These are phyloP conservation scores for Vesta saturnalis DNA, from an alignment of 2,888 invertebrate genomes.

Conservation along the genomic window DNA sequence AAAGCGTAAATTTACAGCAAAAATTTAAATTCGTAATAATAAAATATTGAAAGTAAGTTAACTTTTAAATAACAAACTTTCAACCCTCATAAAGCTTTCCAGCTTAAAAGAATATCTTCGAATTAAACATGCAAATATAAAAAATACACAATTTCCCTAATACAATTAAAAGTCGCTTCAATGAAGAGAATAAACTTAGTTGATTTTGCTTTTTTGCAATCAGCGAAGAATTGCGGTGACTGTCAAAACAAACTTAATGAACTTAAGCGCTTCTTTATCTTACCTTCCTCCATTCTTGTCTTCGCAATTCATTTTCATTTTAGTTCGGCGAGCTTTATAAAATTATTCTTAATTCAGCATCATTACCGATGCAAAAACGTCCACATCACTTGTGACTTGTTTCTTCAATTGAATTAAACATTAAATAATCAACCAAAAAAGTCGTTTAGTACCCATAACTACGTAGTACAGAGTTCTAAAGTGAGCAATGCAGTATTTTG, in stretches of 20 bases:
- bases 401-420: background rate
- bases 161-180: conserved; percentile 61
- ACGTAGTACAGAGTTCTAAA: background rate
- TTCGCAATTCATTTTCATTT: conserved; percentile 38
- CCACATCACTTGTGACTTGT: background rate
- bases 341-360: conserved; percentile 34
- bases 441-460: no score
- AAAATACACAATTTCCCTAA: conserved; percentile 54
- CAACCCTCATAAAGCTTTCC: conserved; percentile 24
- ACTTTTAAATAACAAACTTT: conserved; percentile 20
- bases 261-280: conserved; percentile 46
- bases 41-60: background rate
- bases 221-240: conserved; percentile 51
- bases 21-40: no score
- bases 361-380: conserved; percentile 32
- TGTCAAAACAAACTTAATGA: conserved; percentile 51
- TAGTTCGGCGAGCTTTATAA: conserved; percentile 29
- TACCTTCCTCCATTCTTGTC: conserved; percentile 41
- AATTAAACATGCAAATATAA: conserved; percentile 51
- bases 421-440: background rate
- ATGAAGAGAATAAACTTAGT: conserved; percentile 55
- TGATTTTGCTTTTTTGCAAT: conserved; percentile 60
- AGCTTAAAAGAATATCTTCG: conserved; percentile 32
- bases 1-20: no score
- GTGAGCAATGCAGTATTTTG: no score